Conservation (phyloP, 2,888 invertebrate species). For the Biston betularia region DNA sequence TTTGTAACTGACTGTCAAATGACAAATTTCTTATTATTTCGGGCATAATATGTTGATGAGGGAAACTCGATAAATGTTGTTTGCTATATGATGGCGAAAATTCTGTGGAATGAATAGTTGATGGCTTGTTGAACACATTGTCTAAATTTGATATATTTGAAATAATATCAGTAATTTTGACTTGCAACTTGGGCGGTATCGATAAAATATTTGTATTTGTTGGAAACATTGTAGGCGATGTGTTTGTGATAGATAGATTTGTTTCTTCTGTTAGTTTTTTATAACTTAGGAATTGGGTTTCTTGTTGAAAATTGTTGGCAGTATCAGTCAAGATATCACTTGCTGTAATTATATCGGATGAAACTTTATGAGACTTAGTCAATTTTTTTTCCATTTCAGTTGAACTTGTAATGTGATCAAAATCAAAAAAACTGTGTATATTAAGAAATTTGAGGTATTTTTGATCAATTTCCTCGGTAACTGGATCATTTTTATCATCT, state of each 20-base stretch:
- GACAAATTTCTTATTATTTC: slow-evolving; percentile 1
- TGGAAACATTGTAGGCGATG: not conserved
- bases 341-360: not conserved
- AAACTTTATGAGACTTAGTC: not conserved
- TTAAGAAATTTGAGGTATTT: slow-evolving; percentile 8
- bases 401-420: not conserved
- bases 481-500: slow-evolving; percentile 1
- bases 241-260: not conserved
- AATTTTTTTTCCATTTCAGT: not conserved
- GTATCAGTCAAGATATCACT: not conserved
- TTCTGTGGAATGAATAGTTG: not conserved
- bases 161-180: too few species aligned
- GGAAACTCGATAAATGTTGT: too few species aligned
- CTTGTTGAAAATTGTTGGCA: not conserved
- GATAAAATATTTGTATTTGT: not conserved
- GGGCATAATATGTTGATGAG: not conserved
- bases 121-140: too few species aligned
- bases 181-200: too few species aligned
- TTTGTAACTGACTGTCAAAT: not conserved
- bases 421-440: not conserved
- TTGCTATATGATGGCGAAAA: too few species aligned
- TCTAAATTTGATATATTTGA: too few species aligned
- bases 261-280: not conserved
- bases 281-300: not conserved
- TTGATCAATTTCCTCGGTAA: not conserved